Evolutionary conservation across 1,140 invertebrate genomes (phyloP), one percentile per base, ranked within the genome.

Genomic region (Anastatus disparis): DNA sequence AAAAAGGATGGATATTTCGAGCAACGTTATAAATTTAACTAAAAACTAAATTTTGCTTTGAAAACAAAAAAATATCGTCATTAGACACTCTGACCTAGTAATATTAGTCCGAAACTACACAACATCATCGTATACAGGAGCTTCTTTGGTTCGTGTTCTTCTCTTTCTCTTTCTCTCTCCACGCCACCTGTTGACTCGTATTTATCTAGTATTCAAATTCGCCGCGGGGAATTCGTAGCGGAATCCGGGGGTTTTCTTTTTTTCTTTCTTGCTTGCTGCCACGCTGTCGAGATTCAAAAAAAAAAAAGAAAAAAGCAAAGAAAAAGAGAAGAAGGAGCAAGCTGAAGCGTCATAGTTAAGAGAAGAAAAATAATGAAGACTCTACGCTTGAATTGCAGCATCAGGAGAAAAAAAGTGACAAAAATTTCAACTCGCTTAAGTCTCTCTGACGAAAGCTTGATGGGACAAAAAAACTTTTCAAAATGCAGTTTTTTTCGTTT

Each of bases 171-270:
- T 53, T 38, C 59, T 56, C 63, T 31, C 35, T 42, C 40, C 53
- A 52, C 26, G n/a, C 59, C 44, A 63, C 59, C 59, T 63, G 59
- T 63, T 63, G 59, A 50, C 42, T 63, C 44, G 59, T 63, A 63
- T 63, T 63, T 63, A 63, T 63, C 59, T 31, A 63, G 59, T 48
- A 63, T 46, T 63, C 59, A 63, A 63, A 46, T 63, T 63, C 59
- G 59, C 59, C 59, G 6, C 59, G 20, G 59, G 44, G 58, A 61
- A 46, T 61, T 46, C 27, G 24, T 17, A 20, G 42, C 59, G 40
- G 44, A 48, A 63, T 63, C 15, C 42, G 2, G 15, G 22, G 26
- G 4, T n/a, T n/a, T 44, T 10, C 29, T 26, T 56, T 27, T 62
- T 66, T 52, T 62, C 48, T 35, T 38, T n/a, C 55, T 59, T 22